Evolutionary conservation across 2,113 vertebrate genomes (phyloP).

Genomic region (Ciconia boyciana): DNA sequence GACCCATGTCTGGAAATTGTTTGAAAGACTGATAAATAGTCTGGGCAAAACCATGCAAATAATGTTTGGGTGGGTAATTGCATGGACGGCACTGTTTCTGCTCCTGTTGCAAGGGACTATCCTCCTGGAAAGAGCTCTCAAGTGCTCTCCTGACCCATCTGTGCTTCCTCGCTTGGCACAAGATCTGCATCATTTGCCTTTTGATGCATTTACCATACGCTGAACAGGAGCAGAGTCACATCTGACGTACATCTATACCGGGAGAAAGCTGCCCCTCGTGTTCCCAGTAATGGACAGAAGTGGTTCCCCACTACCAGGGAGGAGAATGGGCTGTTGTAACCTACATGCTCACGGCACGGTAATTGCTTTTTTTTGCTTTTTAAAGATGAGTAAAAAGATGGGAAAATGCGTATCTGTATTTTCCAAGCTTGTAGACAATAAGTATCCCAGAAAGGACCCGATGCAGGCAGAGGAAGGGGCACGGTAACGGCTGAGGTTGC

Average conservation of each 20-base stretch:
- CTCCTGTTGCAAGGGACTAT: neutral
- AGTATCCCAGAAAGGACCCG: neutral
- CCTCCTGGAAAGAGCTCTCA: neutral
- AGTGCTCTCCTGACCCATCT: neutral
- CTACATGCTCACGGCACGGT: fast-evolving
- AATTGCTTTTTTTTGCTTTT: neutral
- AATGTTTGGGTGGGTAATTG: neutral
- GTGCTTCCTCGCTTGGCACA: too few relatives aligned
- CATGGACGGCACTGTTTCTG: fast-evolving
- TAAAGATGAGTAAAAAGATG: neutral
- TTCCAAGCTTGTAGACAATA: neutral
- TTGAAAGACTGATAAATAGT: neutral
- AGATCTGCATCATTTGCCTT: neutral
- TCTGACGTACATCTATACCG: neutral
- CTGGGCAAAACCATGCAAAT: neutral
- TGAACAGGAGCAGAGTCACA: neutral
- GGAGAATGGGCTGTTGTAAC: neutral
- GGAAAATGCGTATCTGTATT: neutral
- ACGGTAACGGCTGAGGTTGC: neutral
- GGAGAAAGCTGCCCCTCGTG: neutral
- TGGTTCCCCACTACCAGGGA: neutral
- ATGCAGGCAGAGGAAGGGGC: neutral
- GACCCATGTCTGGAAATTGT: neutral
- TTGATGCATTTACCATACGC: neutral
- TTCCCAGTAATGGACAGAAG: neutral